Conservation (phyloP, 2,113 vertebrate genomes). For the Ovis aries region ARS-UI_Ramb_v3.0 NC_056060.1:70748501-70749000, state of each 20-base stretch:
- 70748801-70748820: not conserved
- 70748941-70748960: not conserved
- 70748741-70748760: not conserved
- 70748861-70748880: not conserved
- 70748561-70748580: not conserved
- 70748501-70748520: not conserved
- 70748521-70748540: not conserved
- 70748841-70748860: not conserved
- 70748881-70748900: not conserved
- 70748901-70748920: not conserved
- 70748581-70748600: not conserved
- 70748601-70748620: not conserved
- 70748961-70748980: not conserved
- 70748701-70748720: not conserved
- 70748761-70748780: not conserved
- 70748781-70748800: not conserved
- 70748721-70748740: not conserved
- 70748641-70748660: not conserved
- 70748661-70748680: not conserved
- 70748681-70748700: not conserved
- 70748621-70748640: not conserved
- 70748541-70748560: not conserved
- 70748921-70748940: not conserved
- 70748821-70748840: not conserved
- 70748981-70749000: not conserved